Percentiles rank a stretch among this genome's conserved stretches.
Conservation (phyloP, 2,113 vertebrate species). For the Tretioscincus oriximinensis region DNA sequence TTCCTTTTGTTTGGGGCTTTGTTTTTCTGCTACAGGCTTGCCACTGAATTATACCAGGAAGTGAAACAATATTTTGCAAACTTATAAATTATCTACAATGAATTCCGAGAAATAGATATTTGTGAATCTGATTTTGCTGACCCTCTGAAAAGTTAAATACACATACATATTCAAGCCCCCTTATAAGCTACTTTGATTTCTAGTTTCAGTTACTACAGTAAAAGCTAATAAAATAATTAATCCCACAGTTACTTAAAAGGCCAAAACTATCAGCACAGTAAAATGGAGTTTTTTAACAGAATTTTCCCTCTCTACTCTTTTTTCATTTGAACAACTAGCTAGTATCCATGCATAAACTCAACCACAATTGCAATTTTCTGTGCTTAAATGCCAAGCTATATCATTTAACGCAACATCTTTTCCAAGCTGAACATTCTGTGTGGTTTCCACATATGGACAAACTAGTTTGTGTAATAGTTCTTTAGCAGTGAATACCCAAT, state of each 20-base stretch:
- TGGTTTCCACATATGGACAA: background rate
- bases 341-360: conserved; percentile 22
- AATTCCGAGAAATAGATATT: background rate
- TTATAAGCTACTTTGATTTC: background rate
- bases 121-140: background rate
- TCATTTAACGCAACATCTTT: conserved; percentile 8
- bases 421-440: background rate
- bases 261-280: background rate
- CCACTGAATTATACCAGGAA: background rate
- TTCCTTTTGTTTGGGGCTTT: background rate
- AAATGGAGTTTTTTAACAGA: background rate
- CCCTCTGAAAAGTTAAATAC: background rate
- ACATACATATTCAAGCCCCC: too few species aligned
- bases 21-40: background rate
- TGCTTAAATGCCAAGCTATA: background rate
- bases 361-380: background rate
- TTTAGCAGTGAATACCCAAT: background rate
- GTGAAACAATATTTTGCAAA: background rate
- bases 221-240: background rate
- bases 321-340: background rate
- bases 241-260: background rate
- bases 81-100: background rate
- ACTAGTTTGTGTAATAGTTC: background rate
- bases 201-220: background rate
- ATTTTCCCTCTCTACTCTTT: background rate